These are phyloP conservation scores for Campylorhamphus procurvoides DNA, from an alignment of 2,113 vertebrate species.

Conservation along the genomic window DNA sequence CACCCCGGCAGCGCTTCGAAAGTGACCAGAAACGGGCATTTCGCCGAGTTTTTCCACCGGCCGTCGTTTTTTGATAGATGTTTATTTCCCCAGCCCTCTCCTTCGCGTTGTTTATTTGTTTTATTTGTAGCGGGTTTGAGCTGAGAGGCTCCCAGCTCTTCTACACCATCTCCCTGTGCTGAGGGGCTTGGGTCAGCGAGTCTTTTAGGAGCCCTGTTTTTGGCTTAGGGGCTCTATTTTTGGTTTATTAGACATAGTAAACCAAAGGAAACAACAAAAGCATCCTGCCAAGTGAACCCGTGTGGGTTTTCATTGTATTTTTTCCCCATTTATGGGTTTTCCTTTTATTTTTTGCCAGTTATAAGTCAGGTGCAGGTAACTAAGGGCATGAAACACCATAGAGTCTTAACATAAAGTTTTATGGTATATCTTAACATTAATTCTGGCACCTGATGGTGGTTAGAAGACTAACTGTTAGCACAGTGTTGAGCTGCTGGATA, in stretches of 20 bases:
- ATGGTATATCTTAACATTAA: not conserved
- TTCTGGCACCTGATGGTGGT: accelerated
- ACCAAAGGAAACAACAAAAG: not conserved
- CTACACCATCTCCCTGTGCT: accelerated
- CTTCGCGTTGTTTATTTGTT: not conserved
- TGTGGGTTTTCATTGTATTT: not conserved
- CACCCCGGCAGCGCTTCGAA: accelerated
- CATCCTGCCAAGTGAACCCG: not conserved
- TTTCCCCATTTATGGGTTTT: not conserved
- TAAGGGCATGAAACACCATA: not conserved
- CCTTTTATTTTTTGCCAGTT: not conserved
- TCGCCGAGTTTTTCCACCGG: accelerated
- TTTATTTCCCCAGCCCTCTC: not conserved
- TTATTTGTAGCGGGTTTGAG: not conserved
- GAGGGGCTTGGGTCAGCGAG: not conserved
- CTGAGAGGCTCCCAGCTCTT: not conserved
- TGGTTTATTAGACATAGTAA: not conserved
- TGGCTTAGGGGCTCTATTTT: not conserved
- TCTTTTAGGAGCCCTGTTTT: not conserved
- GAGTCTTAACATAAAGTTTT: not conserved
- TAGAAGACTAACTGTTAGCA: not conserved
- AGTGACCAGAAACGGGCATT: not conserved
- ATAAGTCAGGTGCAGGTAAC: not conserved
- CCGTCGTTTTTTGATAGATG: accelerated
- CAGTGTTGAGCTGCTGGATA: not conserved